Evolutionary conservation across 1,140 invertebrate genomes (phyloP), one percentile per base, ranked within the genome.

Genomic region (Drosophila orosa): DNA sequence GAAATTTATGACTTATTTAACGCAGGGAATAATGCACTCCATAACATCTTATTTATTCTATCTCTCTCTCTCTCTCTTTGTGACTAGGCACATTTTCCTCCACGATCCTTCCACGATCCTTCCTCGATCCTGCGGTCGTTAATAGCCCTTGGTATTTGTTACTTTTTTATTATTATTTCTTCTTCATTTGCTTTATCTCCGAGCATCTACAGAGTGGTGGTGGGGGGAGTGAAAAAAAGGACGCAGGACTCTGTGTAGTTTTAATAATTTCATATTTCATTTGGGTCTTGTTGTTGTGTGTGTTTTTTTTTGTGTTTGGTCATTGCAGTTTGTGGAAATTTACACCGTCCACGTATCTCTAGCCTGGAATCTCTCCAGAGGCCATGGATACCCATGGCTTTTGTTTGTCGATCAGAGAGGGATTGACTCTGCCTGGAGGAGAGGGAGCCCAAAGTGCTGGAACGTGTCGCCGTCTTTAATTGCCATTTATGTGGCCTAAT

Each of bases 1-100:
- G 83, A 87, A 74, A 90, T 90, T 90, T 90, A 90, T 82, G 89
- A 87, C 89, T 84, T 90, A 73, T 42, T 82, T 74, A 87, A 78
- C 79, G 60, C 69, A 40, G n/a, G 47, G 22, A 33, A 31, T 17
- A 33, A 31, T 17, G 50, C 58, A 61, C 58, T 61, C 58, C 42
- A 35, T 35, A 55, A 66, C 35, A 73, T 68, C 47, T 39, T 37
- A 35, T 35, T 52, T 22, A 22, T 57, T 10, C 67, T 39, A 10
- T 22, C 35, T 61, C 9, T 12, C 15, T 63, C 19, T 87, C 67
- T 39, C 13, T 22, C 35, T 61, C 9, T 12, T 17, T 63, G 27
- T 87, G 84, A 87, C 84, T 66, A 74, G 29, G 84, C 84, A 74
- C 40, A 35, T 78, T 83, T 69, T 42, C 31, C 37, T 42, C n/a